Base-by-base conservation (phyloP, 2,113 vertebrate genomes). In the Apaloderma vittatum region DNA sequence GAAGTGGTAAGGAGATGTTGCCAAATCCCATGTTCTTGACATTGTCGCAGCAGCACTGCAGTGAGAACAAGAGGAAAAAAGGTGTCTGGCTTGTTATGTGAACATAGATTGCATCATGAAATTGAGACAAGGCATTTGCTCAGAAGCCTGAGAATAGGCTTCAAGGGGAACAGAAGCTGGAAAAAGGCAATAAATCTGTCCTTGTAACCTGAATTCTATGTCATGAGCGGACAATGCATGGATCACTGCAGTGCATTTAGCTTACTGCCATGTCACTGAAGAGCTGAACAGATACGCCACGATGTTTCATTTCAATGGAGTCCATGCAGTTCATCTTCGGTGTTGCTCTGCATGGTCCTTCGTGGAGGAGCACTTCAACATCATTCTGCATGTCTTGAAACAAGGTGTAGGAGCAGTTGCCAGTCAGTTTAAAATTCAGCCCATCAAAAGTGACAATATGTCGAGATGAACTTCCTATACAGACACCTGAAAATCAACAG, bases 391-490 rank as follows among this genome's bases (percentile, higher is more conserved):
- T 40, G 89, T 98, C 98, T 87, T 94, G 97, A 94, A 99, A 98
- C 57, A 99, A 96, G 49, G 98, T 98, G 36, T 99, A 99, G 29
- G 99, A 99, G 94, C 99, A 99, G 91, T 97, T 98, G 18, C 99
- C 98, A 3, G 98, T 98, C 88, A 99, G 96, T 95, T 99, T 98
- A 63, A 99, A 99, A 55, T 99, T 98, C 80, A 98, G 95, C 15
- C 99, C 98, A 43, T 99, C 99, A 49, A 99, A 99, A 58, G 99
- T 99, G 94, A 99, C 98, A 7, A 99, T 98, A 40, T 99, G 99
- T 94, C 98, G 99, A 78, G 99, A 99, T 20, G 99, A 99, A 93
- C 99, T 99, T 83, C 99, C 99, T 77, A 98, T 99, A 67, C 99
- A 99, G 76, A 98, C 98, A 95, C 99, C 99, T 99, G 94, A 55